Percentiles rank a stretch among this genome's conserved stretches.
These are phyloP conservation scores for Dynastes grantii DNA, from an alignment of 2,888 invertebrate species.

Conservation along the genomic window DNA sequence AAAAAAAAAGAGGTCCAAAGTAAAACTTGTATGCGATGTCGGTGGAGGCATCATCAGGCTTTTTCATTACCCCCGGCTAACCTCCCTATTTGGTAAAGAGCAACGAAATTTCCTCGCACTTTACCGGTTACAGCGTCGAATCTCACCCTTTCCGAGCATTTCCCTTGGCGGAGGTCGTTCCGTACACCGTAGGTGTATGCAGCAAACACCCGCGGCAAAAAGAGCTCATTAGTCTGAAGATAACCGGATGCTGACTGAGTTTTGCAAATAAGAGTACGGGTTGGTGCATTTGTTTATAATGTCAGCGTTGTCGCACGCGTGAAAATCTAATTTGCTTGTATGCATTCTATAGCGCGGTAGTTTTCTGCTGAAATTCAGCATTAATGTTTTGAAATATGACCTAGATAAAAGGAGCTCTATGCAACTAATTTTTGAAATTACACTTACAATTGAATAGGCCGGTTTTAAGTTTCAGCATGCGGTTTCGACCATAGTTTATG, in stretches of 20 bases:
- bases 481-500: not conserved
- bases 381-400: conserved; percentile 13
- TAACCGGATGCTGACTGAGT: conserved; percentile 59
- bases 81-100: conserved; percentile 52
- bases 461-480: not conserved
- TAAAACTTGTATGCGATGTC: conserved; percentile 31
- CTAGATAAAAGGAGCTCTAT: not conserved
- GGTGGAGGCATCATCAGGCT: conserved; percentile 17
- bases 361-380: not conserved
- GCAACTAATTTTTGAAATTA: not conserved
- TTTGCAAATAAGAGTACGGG: conserved; percentile 55
- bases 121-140: conserved; percentile 16
- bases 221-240: conserved; percentile 59
- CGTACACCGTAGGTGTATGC: conserved; percentile 47
- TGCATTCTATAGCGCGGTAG: not conserved
- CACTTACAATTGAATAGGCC: not conserved
- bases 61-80: conserved; percentile 25
- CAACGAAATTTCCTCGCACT: conserved; percentile 55
- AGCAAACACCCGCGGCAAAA: conserved; percentile 56
- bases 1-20: conserved; percentile 7
- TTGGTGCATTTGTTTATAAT: conserved; percentile 48
- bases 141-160: conserved; percentile 6
- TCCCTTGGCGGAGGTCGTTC: not conserved
- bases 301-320: conserved; percentile 20
- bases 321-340: conserved; percentile 35